Conservation (phyloP, 1,140 invertebrate species). For the Oreohelix idahoensis region DNA sequence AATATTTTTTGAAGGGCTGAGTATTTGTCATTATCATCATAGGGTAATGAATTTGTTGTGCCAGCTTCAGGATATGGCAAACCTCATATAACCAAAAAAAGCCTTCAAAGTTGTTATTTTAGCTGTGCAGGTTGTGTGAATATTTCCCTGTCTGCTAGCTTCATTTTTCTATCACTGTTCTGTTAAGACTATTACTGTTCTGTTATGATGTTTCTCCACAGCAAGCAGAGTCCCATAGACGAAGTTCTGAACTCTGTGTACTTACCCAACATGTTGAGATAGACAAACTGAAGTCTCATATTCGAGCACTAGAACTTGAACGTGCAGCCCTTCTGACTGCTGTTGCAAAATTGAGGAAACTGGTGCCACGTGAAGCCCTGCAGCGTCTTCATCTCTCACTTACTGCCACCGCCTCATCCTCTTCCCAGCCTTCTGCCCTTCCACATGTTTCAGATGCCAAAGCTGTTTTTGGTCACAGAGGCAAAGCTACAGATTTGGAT, state of each 20-base stretch:
- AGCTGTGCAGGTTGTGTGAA: no score
- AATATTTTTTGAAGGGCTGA: no score
- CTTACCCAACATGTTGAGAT: slow-evolving; percentile 62
- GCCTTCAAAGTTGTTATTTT: no score
- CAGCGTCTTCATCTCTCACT: slow-evolving; percentile 47
- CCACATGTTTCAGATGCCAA: background rate
- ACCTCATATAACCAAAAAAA: no score
- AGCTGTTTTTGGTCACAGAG: background rate
- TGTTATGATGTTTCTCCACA: background rate
- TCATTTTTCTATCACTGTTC: no score
- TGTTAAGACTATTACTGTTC: no score
- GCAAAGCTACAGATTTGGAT: background rate
- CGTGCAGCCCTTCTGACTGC: slow-evolving; percentile 63
- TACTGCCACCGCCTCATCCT: slow-evolving; percentile 26
- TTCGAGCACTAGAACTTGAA: slow-evolving; percentile 68
- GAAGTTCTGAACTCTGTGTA: slow-evolving; percentile 60
- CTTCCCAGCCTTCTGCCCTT: background rate
- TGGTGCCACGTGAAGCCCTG: slow-evolving; percentile 56
- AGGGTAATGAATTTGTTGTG: no score
- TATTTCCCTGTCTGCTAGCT: no score
- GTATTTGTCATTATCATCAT: no score
- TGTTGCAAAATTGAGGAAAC: slow-evolving; percentile 58
- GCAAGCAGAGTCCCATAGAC: slow-evolving; percentile 63
- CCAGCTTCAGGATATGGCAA: no score
- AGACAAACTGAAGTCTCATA: slow-evolving; percentile 65